Conservation (phyloP, 1,140 invertebrate genomes). For the Charaxes varanes region DNA sequence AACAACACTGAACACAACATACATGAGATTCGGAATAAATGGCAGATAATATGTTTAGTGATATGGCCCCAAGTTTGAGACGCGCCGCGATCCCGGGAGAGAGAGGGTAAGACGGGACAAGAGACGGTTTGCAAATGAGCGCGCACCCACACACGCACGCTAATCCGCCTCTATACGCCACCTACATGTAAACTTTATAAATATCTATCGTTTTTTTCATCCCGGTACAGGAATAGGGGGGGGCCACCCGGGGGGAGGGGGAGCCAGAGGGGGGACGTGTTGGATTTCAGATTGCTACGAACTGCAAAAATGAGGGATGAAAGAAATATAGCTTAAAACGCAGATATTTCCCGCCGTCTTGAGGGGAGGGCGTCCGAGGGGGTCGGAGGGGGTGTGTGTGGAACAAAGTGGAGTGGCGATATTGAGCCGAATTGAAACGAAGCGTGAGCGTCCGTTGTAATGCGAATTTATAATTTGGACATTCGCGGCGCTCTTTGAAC, state of each 20-base stretch:
- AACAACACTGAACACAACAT: no score
- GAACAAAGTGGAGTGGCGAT: conserved; percentile 73
- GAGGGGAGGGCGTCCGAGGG: conserved; percentile 50
- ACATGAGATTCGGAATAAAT: no score
- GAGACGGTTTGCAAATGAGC: conserved; percentile 73
- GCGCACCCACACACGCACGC: conserved; percentile 51
- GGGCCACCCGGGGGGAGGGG: conserved; percentile 45
- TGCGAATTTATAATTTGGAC: conserved; percentile 74
- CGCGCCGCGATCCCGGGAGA: conserved; percentile 63
- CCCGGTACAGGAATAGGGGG: conserved; percentile 66
- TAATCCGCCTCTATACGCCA: conserved; percentile 52
- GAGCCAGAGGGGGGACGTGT: conserved; percentile 65
- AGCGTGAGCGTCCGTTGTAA: conserved; percentile 72
- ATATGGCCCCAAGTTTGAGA: conserved; percentile 44
- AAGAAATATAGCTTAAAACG: conserved; percentile 77
- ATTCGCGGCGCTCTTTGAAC: conserved; percentile 66
- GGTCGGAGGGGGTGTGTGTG: conserved; percentile 59
- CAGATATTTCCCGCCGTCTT: conserved; percentile 74
- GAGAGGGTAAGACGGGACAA: conserved; percentile 67
- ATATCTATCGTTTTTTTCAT: conserved; percentile 73
- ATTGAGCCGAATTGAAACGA: conserved; percentile 74
- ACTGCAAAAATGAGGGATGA: conserved; percentile 77
- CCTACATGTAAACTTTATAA: conserved; percentile 67
- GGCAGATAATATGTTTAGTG: no score
- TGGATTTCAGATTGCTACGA: conserved; percentile 75